These are phyloP conservation scores for Taenioides sp. DNA, from an alignment of 2,797 vertebrate genomes.

Conservation along the genomic window DNA sequence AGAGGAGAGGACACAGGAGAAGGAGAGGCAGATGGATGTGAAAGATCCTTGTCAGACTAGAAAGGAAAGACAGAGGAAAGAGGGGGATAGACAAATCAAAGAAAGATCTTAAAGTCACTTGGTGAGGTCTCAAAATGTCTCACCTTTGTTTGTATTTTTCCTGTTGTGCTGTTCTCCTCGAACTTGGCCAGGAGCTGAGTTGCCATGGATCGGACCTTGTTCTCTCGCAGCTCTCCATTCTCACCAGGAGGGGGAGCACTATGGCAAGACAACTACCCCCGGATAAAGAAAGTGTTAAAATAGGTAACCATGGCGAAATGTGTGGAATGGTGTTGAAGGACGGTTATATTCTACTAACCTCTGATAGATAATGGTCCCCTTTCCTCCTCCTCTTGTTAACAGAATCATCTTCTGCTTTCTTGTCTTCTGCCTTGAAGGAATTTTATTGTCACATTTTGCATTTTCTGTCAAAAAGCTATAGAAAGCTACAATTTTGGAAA, in stretches of 20 bases:
- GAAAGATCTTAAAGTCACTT: not conserved
- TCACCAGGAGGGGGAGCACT: constrained; percentile 74
- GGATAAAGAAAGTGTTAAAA: not conserved
- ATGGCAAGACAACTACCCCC: constrained; percentile 74
- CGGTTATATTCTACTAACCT: constrained; percentile 71
- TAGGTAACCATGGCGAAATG: not conserved
- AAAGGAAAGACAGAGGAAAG: not conserved
- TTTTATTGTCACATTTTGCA: not conserved
- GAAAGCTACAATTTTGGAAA: not conserved
- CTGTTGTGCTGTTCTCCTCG: constrained; percentile 84
- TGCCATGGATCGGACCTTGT: constrained; percentile 93
- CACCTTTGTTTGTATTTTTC: constrained; percentile 79
- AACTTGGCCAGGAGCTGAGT: constrained; percentile 93
- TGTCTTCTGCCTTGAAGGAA: constrained; percentile 76
- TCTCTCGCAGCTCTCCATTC: constrained; percentile 80
- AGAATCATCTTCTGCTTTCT: constrained; percentile 81
- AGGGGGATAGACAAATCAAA: constrained; percentile 5
- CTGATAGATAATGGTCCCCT: constrained; percentile 78
- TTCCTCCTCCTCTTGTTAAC: constrained; percentile 86
- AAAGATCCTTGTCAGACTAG: constrained; percentile 42
- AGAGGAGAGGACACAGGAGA: constrained; percentile 61
- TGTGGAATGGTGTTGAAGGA: constrained; percentile 2
- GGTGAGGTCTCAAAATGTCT: constrained; percentile 18
- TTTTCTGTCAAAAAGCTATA: not conserved
- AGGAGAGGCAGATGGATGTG: constrained; percentile 41